Evolutionary conservation across 2,888 invertebrate genomes (phyloP).

Genomic region (Ptychoptera albimana): DNA sequence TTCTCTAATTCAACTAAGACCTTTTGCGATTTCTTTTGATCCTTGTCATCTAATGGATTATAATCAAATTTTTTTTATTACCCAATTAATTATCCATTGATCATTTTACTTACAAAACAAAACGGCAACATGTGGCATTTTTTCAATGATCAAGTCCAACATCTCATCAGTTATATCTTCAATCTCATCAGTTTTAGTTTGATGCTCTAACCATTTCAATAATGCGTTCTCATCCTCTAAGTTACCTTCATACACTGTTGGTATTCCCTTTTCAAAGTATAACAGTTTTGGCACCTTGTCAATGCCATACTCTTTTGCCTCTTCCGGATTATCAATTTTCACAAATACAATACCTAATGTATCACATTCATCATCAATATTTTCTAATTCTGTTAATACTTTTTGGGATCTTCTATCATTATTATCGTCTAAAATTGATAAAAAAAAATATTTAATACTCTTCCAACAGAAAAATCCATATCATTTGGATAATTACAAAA

Average conservation of each 20-base stretch:
- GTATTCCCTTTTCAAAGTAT: conserved; percentile 65
- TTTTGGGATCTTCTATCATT: conserved; percentile 76
- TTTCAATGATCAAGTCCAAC: conserved; percentile 75
- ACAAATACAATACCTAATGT: conserved; percentile 78
- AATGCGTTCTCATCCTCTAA: conserved; percentile 81
- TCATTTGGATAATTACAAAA: conserved; percentile 48
- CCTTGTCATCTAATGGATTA: conserved; percentile 86
- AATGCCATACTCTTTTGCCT: conserved; percentile 82
- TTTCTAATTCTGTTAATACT: conserved; percentile 75
- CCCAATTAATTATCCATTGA: conserved; percentile 10
- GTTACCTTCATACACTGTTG: conserved; percentile 64
- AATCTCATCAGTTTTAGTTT: conserved; percentile 76
- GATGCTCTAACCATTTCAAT: conserved; percentile 70
- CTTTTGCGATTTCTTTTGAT: conserved; percentile 80
- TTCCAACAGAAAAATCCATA: conserved; percentile 1
- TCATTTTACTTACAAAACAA: conserved; percentile 60
- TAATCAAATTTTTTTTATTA: conserved; percentile 16
- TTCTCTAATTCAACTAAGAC: conserved; percentile 71
- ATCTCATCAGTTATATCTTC: conserved; percentile 91
- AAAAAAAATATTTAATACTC: conserved; percentile 4
- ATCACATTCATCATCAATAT: conserved; percentile 88
- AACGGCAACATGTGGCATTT: conserved; percentile 78
- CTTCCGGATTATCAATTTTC: conserved; percentile 80
- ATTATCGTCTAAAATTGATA: conserved; percentile 54
- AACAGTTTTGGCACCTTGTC: conserved; percentile 73